phyloP scores from a whole-genome alignment of 2,888 invertebrate species.

The Oasisia sp. region DNA sequence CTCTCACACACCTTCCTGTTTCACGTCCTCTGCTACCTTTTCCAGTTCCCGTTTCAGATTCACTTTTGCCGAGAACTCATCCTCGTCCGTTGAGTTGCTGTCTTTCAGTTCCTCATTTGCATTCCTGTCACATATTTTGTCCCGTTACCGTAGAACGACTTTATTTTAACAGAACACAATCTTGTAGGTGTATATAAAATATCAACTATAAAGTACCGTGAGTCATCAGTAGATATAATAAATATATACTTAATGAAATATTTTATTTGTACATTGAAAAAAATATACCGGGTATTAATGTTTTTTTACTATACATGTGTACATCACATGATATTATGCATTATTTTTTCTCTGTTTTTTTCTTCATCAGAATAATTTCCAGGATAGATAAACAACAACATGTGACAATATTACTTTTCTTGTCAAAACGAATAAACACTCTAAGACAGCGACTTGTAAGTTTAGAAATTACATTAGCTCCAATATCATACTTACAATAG shows the following conservation, averaged over 20 bases:
- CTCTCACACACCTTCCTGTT: conserved; percentile 34
- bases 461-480: neutral
- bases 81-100: conserved; percentile 31
- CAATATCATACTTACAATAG: too few species aligned
- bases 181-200: neutral
- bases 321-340: too few species aligned
- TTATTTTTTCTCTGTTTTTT: too few species aligned
- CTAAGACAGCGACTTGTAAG: neutral
- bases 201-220: neutral
- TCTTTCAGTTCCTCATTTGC: conserved; percentile 60
- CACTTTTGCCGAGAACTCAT: conserved; percentile 22
- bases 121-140: conserved; percentile 45
- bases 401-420: neutral
- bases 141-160: neutral
- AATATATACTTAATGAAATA: too few species aligned
- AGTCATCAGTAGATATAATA: neutral
- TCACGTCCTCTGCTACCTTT: conserved; percentile 31
- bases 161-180: neutral
- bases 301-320: too few species aligned
- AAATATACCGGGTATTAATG: too few species aligned
- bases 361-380: too few species aligned
- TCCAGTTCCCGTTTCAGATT: conserved; percentile 29
- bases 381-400: neutral
- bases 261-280: too few species aligned
- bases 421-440: too few species aligned